phyloP scores from a whole-genome alignment of 1,140 invertebrate genomes.

The Heterodera carotae region DNA sequence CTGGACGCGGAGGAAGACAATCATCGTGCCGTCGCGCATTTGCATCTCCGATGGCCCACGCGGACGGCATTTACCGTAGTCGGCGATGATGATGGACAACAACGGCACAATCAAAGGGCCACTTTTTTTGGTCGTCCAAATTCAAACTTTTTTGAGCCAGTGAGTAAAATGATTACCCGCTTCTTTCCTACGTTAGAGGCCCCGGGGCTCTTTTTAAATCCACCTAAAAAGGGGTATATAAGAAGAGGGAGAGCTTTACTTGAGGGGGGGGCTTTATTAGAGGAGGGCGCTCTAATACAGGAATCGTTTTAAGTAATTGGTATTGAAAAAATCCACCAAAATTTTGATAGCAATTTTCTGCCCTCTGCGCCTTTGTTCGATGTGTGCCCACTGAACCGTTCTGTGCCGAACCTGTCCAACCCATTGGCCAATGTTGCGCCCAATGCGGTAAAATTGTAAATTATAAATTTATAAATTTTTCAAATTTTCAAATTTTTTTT shows the following conservation, averaged over 20 bases:
- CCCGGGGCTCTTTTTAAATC: too few species aligned
- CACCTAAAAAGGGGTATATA: too few species aligned
- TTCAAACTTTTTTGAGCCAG: conserved; percentile 24
- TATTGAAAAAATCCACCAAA: too few species aligned
- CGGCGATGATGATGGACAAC: neutral
- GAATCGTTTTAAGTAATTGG: too few species aligned
- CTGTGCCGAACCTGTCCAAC: conserved; percentile 15
- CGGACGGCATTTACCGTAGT: neutral
- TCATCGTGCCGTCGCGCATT: neutral
- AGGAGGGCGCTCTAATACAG: too few species aligned
- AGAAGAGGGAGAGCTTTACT: too few species aligned
- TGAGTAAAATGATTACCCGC: neutral
- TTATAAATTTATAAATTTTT: conserved; percentile 1
- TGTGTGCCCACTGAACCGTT: neutral
- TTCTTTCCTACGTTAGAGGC: neutral
- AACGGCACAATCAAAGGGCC: neutral
- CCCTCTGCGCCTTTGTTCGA: conserved; percentile 6
- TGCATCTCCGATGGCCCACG: neutral
- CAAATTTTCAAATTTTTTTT: too few species aligned
- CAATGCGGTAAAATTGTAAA: neutral
- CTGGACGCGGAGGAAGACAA: too few species aligned
- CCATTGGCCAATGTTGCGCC: conserved; percentile 12
- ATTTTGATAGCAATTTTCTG: conserved; percentile 16
- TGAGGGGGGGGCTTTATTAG: too few species aligned
- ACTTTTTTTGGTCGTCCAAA: conserved; percentile 14